Percentiles rank a stretch among this genome's conserved stretches.
These are phyloP conservation scores for Drosophila prostipennis DNA, from an alignment of 2,888 invertebrate genomes.

Conservation along the genomic window DNA sequence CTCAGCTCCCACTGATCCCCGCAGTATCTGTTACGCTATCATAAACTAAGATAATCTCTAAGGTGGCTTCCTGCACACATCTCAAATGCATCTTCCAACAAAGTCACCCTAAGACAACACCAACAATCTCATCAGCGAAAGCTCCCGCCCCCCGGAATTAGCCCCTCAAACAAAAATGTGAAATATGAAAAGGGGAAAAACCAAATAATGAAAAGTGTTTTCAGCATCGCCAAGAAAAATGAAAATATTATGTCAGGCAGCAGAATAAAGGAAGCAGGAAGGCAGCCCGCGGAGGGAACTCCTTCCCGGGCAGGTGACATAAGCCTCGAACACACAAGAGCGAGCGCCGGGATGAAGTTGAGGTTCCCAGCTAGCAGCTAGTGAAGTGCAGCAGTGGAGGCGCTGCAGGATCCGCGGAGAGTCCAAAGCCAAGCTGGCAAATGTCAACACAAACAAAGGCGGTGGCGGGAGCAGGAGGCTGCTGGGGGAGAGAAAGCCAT, in stretches of 20 bases:
- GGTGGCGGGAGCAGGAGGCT: not conserved
- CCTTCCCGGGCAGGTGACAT: slow-evolving; percentile 23
- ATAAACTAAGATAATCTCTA: slow-evolving; percentile 37
- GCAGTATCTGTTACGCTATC: slow-evolving; percentile 22
- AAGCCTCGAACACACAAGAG: slow-evolving; percentile 33
- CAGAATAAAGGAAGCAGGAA: slow-evolving; percentile 26
- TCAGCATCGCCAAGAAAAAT: slow-evolving; percentile 54
- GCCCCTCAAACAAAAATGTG: slow-evolving; percentile 61
- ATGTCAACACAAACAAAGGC: slow-evolving; percentile 74
- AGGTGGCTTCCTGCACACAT: slow-evolving; percentile 8
- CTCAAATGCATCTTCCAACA: not conserved
- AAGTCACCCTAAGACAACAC: slow-evolving; percentile 35
- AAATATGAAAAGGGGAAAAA: slow-evolving; percentile 67
- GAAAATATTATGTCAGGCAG: slow-evolving; percentile 70
- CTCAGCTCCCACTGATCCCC: slow-evolving; percentile 14
- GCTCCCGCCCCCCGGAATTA: slow-evolving; percentile 1
- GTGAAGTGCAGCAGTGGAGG: slow-evolving; percentile 28
- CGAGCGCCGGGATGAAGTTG: slow-evolving; percentile 31
- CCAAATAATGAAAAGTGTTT: slow-evolving; percentile 78
- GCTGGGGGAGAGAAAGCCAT: not conserved
- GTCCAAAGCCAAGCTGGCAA: slow-evolving; percentile 68
- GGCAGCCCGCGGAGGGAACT: slow-evolving; percentile 2
- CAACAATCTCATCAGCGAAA: slow-evolving; percentile 38
- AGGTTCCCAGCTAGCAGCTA: slow-evolving; percentile 26
- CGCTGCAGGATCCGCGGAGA: slow-evolving; percentile 27